A percentile compares a stretch with the other conserved stretches of the same genome.
phyloP scores from a whole-genome alignment of 1,140 invertebrate genomes.

The Drosophila oshimai region DNA sequence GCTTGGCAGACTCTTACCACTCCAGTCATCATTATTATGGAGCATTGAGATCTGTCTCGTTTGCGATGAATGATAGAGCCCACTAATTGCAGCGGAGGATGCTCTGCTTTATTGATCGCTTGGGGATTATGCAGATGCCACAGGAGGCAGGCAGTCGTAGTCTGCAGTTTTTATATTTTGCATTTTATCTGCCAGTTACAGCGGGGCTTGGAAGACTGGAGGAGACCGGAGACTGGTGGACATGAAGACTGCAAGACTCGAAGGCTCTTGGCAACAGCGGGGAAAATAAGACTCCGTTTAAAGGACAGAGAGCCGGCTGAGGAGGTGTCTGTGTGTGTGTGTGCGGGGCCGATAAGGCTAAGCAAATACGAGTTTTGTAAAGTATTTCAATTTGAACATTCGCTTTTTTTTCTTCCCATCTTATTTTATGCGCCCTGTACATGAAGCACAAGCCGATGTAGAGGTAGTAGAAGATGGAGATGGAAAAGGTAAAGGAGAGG shows the following conservation, averaged over 20 bases:
- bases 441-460: constrained; percentile 40
- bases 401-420: constrained; percentile 56
- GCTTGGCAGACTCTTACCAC: neutral
- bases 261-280: constrained; percentile 54
- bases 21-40: neutral
- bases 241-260: constrained; percentile 16
- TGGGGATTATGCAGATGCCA: constrained; percentile 30
- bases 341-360: constrained; percentile 53
- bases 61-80: constrained; percentile 17
- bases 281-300: constrained; percentile 27
- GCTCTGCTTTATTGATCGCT: constrained; percentile 19
- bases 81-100: constrained; percentile 15
- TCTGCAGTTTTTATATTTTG: neutral
- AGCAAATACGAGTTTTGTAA: constrained; percentile 77
- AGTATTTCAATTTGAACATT: constrained; percentile 72
- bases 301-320: constrained; percentile 19
- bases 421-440: constrained; percentile 45
- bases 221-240: constrained; percentile 3
- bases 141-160: neutral
- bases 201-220: neutral
- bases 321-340: constrained; percentile 22
- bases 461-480: constrained; percentile 6
- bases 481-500: too few species aligned
- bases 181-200: constrained; percentile 37
- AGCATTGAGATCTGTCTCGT: constrained; percentile 7